Evolutionary conservation across 2,888 invertebrate species (phyloP).

Genomic region (Incurvaria masculella): DNA sequence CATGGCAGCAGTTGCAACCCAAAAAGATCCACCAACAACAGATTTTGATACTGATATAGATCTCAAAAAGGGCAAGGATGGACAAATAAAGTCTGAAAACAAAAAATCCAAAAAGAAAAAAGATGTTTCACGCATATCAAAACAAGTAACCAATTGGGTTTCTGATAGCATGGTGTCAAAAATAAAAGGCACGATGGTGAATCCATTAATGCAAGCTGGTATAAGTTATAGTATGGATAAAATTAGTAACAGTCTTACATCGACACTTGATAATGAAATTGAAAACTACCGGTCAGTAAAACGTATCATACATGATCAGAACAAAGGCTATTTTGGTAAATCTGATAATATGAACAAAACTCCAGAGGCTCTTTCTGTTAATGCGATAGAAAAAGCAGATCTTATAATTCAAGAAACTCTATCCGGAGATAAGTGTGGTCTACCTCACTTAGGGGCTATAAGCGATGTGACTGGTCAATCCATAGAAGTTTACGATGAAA

Average conservation of each 20-base stretch:
- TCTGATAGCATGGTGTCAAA: constrained; percentile 8
- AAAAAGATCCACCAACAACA: background rate
- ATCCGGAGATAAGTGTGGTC: background rate
- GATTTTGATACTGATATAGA: background rate
- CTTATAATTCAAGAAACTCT: constrained; percentile 5
- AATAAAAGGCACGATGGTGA: constrained; percentile 11
- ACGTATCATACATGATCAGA: background rate
- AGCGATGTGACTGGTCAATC: constrained; percentile 8
- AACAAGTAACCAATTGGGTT: constrained; percentile 5
- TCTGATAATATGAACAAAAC: no score
- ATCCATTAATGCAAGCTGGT: constrained; percentile 9
- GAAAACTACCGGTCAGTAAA: background rate
- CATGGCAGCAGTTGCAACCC: no score
- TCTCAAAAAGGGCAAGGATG: background rate
- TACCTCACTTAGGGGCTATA: constrained; percentile 10
- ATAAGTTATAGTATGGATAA: constrained; percentile 8
- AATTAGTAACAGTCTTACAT: constrained; percentile 4
- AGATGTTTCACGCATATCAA: background rate
- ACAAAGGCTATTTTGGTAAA: background rate
- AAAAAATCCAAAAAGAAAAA: background rate
- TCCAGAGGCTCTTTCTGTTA: no score
- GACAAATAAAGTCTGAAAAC: background rate
- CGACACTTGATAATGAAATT: background rate
- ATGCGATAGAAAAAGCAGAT: constrained; percentile 1
- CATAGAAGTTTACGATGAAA: constrained; percentile 11